Evolutionary conservation across 92 coral and sea anemone species (phyloP).

Genomic region (Paragorgia papillata): DNA sequence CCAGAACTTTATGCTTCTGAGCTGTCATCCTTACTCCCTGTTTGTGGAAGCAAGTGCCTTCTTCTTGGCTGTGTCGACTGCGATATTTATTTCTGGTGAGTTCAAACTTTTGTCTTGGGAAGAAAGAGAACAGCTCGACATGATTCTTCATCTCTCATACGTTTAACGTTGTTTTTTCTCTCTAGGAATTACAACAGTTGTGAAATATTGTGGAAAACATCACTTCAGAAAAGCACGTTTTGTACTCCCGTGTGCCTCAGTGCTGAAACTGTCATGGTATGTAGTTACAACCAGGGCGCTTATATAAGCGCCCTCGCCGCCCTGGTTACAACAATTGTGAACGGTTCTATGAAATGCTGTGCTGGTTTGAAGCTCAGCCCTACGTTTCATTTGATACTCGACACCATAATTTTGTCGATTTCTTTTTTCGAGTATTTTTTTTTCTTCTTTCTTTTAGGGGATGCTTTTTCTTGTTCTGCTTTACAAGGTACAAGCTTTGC

Average conservation of each 20-base stretch:
- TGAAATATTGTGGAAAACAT: constrained; percentile 12
- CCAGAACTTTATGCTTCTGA: constrained; percentile 25
- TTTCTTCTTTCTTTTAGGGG: background rate
- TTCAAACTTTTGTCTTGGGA: background rate
- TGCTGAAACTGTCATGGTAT: constrained; percentile 26
- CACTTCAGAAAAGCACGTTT: background rate
- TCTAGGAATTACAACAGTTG: constrained; percentile 42
- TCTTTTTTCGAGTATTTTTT: background rate
- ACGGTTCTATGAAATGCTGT: too few relatives aligned
- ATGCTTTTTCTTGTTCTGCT: constrained; percentile 1
- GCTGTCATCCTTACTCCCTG: constrained; percentile 13
- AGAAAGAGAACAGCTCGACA: too few relatives aligned
- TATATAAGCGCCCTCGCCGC: too few relatives aligned
- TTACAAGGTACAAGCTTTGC: background rate
- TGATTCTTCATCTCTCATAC: too few relatives aligned
- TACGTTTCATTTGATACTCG: too few relatives aligned
- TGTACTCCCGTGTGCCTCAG: constrained; percentile 17
- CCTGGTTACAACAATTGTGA: too few relatives aligned
- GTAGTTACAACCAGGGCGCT: too few relatives aligned
- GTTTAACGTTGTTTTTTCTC: too few relatives aligned
- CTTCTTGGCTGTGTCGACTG: constrained; percentile 33
- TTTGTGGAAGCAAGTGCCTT: constrained; percentile 31
- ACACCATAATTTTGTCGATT: too few relatives aligned
- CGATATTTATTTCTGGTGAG: constrained; percentile 27
- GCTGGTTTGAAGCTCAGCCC: too few relatives aligned